Conservation (phyloP, 2,888 invertebrate species). For the Marronus borbonicus region DNA sequence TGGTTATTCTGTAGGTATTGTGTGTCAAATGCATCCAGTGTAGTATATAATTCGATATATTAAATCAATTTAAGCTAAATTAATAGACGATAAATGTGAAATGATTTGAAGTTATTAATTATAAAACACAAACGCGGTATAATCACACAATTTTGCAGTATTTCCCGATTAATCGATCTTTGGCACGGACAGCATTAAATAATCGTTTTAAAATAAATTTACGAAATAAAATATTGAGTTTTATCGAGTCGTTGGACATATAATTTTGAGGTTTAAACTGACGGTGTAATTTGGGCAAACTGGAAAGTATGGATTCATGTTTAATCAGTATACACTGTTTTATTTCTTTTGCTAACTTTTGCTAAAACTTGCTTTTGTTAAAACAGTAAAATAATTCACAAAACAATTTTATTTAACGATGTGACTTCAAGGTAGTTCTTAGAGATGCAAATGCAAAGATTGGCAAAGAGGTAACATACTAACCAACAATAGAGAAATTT, state of each 20-base stretch:
- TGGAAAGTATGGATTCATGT: too few relatives aligned
- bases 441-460: too few relatives aligned
- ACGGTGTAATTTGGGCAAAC: background rate
- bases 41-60: conserved; percentile 28
- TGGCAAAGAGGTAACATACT: too few relatives aligned
- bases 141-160: conserved; percentile 35
- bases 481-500: too few relatives aligned
- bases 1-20: conserved; percentile 28
- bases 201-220: conserved; percentile 18
- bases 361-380: too few relatives aligned
- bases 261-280: conserved; percentile 5
- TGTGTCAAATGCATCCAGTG: conserved; percentile 20
- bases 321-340: too few relatives aligned
- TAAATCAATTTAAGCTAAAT: conserved; percentile 49
- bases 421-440: too few relatives aligned
- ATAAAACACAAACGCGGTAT: conserved; percentile 11
- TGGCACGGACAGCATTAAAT: background rate
- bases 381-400: too few relatives aligned
- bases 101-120: conserved; percentile 49
- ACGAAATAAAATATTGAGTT: background rate
- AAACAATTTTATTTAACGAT: too few relatives aligned
- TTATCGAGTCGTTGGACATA: background rate
- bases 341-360: too few relatives aligned
- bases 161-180: conserved; percentile 24
- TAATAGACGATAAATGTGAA: conserved; percentile 43